phyloP scores from a whole-genome alignment of 35 echinoderm and acorn worm species.

The Apostichopus parvimensis region DNA sequence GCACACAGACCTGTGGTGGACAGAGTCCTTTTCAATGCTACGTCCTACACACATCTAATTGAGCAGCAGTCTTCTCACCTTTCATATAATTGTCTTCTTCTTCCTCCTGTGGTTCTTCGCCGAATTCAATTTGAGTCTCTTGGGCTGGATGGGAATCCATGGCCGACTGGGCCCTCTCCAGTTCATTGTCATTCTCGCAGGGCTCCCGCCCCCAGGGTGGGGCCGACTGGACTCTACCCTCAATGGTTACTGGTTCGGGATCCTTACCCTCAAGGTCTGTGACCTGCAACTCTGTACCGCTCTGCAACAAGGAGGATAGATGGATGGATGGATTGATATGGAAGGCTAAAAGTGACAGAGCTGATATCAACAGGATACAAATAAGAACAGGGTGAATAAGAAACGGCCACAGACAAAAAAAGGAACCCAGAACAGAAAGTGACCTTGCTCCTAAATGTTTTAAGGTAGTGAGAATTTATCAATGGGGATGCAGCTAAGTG shows the following conservation, averaged over 20 bases:
- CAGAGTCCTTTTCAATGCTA: background rate
- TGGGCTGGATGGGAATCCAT: background rate
- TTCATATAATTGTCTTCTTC: slow-evolving; percentile 26
- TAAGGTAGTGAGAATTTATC: no score
- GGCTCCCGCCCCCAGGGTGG: background rate
- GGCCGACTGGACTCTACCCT: slow-evolving; percentile 1
- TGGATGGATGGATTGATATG: background rate
- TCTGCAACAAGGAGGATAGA: background rate
- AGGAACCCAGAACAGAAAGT: no score
- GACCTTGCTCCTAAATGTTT: no score
- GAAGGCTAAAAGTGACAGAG: background rate
- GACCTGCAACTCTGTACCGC: slow-evolving; percentile 2
- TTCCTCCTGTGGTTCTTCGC: slow-evolving; percentile 14
- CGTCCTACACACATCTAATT: background rate
- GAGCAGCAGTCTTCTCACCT: background rate
- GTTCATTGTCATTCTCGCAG: background rate
- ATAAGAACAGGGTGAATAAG: no score
- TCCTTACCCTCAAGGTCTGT: slow-evolving; percentile 13
- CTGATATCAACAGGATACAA: no score
- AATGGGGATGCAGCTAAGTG: no score
- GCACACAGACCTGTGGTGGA: background rate
- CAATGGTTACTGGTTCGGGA: background rate
- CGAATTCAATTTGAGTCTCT: slow-evolving; percentile 15
- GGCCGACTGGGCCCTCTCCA: slow-evolving; percentile 15
- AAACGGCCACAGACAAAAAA: no score